phyloP scores from a whole-genome alignment of 2,797 vertebrate genomes.

The Esox masquinongy region DNA sequence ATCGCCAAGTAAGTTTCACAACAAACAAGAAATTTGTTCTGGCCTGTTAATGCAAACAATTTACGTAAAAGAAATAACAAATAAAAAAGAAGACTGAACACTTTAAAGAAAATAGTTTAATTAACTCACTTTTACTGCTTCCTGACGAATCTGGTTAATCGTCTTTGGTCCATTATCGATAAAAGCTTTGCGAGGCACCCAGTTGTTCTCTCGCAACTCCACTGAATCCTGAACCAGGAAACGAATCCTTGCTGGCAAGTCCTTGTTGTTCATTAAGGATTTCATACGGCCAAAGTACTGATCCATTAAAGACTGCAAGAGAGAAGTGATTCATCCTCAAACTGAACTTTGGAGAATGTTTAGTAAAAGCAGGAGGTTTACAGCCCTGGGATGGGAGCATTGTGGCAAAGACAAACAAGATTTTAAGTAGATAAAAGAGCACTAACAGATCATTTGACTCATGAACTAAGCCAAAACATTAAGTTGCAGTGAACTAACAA shows the following conservation, averaged over 20 bases:
- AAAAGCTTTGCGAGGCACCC: constrained; percentile 99
- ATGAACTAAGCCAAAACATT: too few species aligned
- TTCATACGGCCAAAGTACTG: constrained; percentile 99
- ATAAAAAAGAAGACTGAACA: background rate
- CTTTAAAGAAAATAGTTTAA: background rate
- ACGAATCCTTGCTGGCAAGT: constrained; percentile 99
- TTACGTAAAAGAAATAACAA: background rate
- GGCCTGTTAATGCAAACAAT: background rate
- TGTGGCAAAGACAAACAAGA: too few species aligned
- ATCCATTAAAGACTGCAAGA: constrained; percentile 97
- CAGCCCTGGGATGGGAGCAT: too few species aligned
- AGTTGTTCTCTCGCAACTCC: constrained; percentile 97
- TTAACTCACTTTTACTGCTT: constrained; percentile 91
- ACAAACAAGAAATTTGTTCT: too few species aligned
- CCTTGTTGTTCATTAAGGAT: constrained; percentile 99
- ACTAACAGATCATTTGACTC: too few species aligned
- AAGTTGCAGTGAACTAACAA: too few species aligned
- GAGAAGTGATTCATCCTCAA: background rate
- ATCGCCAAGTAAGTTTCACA: too few species aligned
- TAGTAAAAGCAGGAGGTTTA: too few species aligned
- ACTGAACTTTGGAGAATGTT: too few species aligned
- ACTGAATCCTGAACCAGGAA: constrained; percentile 99
- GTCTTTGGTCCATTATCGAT: constrained; percentile 99
- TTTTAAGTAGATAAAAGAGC: too few species aligned
- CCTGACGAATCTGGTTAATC: constrained; percentile 99